These are phyloP conservation scores for Marmota monax DNA, from an alignment of 2,113 vertebrate species.

Conservation along the genomic window DNA sequence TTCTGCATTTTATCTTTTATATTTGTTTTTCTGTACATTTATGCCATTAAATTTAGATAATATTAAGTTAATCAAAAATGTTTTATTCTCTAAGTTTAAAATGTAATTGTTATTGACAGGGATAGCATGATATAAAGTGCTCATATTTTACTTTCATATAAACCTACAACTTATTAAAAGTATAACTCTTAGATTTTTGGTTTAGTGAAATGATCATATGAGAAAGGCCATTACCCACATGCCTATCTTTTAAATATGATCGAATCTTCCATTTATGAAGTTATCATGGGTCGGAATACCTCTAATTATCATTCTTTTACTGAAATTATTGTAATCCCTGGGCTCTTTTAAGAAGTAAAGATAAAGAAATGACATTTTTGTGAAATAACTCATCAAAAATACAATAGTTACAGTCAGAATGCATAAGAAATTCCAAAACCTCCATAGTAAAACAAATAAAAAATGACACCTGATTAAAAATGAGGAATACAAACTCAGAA, in stretches of 20 bases:
- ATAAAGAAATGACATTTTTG: background rate
- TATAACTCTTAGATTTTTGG: background rate
- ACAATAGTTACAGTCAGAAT: background rate
- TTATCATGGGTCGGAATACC: background rate
- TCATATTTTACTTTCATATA: background rate
- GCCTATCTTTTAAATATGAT: background rate
- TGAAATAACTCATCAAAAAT: background rate
- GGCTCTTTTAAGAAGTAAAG: background rate
- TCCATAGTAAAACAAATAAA: background rate
- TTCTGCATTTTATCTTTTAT: background rate
- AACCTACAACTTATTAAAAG: background rate
- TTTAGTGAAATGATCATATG: background rate
- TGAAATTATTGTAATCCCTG: constrained; percentile 12
- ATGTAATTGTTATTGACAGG: background rate
- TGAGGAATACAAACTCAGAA: no score
- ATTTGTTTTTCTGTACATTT: background rate
- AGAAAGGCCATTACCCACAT: background rate
- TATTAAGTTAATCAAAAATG: background rate
- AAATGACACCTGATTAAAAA: background rate
- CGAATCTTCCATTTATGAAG: background rate
- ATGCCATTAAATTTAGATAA: background rate
- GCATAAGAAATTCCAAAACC: background rate
- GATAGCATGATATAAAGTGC: background rate
- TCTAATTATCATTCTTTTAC: constrained; percentile 7
- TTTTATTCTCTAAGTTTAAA: background rate